A percentile compares a stretch with the other conserved stretches of the same genome.
Evolutionary conservation across 2,888 invertebrate genomes (phyloP).

Genomic region (Polydesmus complanatus): DNA sequence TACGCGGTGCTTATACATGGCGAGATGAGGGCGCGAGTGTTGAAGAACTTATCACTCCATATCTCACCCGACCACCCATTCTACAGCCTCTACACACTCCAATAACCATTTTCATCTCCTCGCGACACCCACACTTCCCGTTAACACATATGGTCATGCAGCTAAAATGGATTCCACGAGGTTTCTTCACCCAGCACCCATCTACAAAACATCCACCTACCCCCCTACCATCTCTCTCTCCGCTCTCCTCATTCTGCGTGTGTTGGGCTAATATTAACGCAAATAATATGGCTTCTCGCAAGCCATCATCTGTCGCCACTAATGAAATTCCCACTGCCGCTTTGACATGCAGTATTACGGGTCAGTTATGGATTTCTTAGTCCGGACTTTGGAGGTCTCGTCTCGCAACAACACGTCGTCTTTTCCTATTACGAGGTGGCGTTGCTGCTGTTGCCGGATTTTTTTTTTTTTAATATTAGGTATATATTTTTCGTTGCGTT

Average conservation of each 20-base stretch:
- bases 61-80: too few relatives aligned
- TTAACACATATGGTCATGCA: background rate
- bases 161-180: background rate
- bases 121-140: background rate
- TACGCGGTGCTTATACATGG: too few relatives aligned
- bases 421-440: too few relatives aligned
- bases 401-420: too few relatives aligned
- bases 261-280: slow-evolving; percentile 7
- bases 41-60: too few relatives aligned
- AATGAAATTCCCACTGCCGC: slow-evolving; percentile 18
- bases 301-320: slow-evolving; percentile 13
- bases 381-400: slow-evolving; percentile 9
- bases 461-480: too few relatives aligned
- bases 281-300: background rate
- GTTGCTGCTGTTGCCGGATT: too few relatives aligned
- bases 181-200: background rate
- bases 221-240: too few relatives aligned
- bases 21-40: too few relatives aligned
- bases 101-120: background rate
- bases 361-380: slow-evolving; percentile 16
- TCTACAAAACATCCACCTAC: background rate
- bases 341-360: background rate
- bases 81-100: background rate
- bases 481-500: too few relatives aligned
- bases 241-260: background rate